A percentile compares a stretch with the other conserved stretches of the same genome.
phyloP scores from a whole-genome alignment of 2,888 invertebrate species.

The Pecten maximus region DNA sequence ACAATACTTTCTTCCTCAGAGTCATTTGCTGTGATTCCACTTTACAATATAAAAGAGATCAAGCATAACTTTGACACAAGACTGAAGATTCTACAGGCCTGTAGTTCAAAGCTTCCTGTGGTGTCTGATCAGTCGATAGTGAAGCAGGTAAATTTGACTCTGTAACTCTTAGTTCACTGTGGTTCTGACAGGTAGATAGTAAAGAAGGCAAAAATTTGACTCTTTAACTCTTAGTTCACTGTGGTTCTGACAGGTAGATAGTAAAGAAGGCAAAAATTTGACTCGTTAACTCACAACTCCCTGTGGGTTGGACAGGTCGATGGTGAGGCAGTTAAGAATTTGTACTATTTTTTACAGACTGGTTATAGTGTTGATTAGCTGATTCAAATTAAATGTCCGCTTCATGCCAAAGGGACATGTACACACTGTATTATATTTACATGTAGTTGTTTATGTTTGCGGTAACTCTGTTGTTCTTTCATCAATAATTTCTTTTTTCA shows the following conservation, averaged over 20 bases:
- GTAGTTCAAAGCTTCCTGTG: constrained; percentile 47
- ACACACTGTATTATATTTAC: too few species aligned
- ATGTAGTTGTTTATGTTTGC: too few species aligned
- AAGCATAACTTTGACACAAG: constrained; percentile 57
- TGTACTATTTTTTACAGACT: too few species aligned
- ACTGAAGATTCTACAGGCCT: constrained; percentile 48
- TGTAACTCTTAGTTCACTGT: constrained; percentile 1
- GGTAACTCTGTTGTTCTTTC: too few species aligned
- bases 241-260: too few species aligned
- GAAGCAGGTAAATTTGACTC: constrained; percentile 44
- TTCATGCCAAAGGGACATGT: too few species aligned
- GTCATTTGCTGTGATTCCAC: constrained; percentile 60
- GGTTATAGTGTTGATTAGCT: too few species aligned
- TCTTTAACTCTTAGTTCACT: not conserved
- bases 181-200: constrained; percentile 46
- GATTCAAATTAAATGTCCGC: too few species aligned
- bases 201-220: constrained; percentile 43
- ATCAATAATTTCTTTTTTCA: too few species aligned
- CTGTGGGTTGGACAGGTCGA: not conserved
- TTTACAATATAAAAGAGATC: constrained; percentile 60
- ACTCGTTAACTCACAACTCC: too few species aligned
- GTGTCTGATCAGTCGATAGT: constrained; percentile 48
- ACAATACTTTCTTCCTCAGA: constrained; percentile 57
- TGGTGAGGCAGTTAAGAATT: not conserved
- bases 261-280: too few species aligned